Evolutionary conservation across 2,797 vertebrate species (phyloP), one percentile per base, ranked within the genome.

Genomic region (Microcaecilia unicolor): DNA sequence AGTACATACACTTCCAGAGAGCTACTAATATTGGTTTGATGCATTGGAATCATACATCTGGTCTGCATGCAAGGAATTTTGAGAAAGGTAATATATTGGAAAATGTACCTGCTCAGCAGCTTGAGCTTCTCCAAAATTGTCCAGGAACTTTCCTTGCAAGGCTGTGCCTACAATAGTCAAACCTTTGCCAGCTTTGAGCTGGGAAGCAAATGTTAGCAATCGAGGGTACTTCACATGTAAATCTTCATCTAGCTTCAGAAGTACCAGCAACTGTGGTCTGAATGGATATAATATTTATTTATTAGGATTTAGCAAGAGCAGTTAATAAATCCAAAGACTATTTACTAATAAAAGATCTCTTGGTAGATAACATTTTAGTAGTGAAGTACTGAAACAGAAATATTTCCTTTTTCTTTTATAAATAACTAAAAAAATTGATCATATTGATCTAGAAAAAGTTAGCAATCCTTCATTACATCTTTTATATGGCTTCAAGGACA

Each of bases 141-240:
- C 91, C 57, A 99, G 74, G 64, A 96, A 98, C 74, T 94, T 93
- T 15, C 95, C 95, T 54, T 96, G 90, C 47, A 99, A 84, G 38
- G 91, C 89, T 1, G 92, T 93, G 25, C 95, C 93, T 37, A 98
- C 89, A 2, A 99, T 99, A 26, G 94, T 99, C 50, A 99, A 73
- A 34, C 95, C 94, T 51, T 99, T 98, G 44, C 95, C 95, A 1
- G 94, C 95, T 67, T 99, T 99, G 28, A 99, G 75, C 67, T 99
- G 95, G 3, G 93, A 97, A 25, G 92, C 92, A 39, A 98, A 99
- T 8, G 93, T 99, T 44, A 99, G 82, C 64, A 99, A 66, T 12
- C 93, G 80, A 2, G 94, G 95, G 58, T 97, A 97, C 63, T 98
- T 98, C 6, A 99, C 91, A 22, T 98, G 93, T 23, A 97, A 80